Base-by-base conservation (phyloP, 2,797 vertebrate genomes). In the Gorsachius magnificus region DNA sequence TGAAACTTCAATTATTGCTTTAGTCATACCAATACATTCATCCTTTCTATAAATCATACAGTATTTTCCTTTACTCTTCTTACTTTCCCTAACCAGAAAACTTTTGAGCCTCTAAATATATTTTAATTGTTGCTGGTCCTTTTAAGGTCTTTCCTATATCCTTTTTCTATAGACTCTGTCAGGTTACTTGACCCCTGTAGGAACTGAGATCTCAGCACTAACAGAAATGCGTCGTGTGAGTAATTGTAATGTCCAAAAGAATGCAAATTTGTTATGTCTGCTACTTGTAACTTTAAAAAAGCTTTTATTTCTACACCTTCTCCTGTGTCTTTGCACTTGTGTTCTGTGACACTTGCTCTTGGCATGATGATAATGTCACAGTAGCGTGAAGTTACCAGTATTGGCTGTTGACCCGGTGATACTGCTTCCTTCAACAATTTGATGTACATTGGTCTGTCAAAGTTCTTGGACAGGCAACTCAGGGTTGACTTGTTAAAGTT, bases 181-280 rank as follows among this genome's bases (percentile, higher is more conserved):
- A 75, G 99, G 99, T 94, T 99, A 99, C 97, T 98, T 99, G 98
- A 98, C 98, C 83, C 98, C 99, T 51, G 98, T 99, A 97, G 99
- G 99, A 97, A 98, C 98, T 83, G 99, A 99, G 96, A 98, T 99
- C 98, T 98, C 98, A 41, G 98, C 98, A 53, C 97, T 99, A 88
- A 98, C 98, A 83, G 99, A 99, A 96, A 99, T 99, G 98, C 98
- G 99, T 72, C 98, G 99, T 98, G 99, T 99, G 98, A 99, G 98
- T 98, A 98, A 89, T 3, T 35, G 71, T 46, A 7, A 50, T 0
- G 0, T 28, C 79, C 65, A 16, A 33, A 81, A 61, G 91, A 69
- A 83, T 91, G 84, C 81, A 38, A 26, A 1, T 66, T 56, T n/a
- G 22, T 78, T 4, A 3, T 36, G 7, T 22, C 11, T 2, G 12